phyloP scores from a whole-genome alignment of 1,140 invertebrate species.

The Drosophila orena region DNA sequence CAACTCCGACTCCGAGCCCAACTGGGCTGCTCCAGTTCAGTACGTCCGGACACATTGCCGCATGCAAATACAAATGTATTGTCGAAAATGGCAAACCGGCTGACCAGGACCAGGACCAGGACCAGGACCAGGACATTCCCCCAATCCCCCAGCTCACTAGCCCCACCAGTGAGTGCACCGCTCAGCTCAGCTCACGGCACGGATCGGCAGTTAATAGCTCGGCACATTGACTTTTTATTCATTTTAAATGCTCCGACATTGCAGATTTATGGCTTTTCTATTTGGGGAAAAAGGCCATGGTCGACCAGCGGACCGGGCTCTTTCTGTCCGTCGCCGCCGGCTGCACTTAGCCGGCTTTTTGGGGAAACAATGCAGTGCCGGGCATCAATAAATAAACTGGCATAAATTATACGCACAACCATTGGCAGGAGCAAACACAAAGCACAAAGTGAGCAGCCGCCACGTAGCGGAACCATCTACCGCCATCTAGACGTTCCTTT shows the following conservation, averaged over 20 bases:
- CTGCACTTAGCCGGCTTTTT: conserved; percentile 78
- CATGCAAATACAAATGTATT: conserved; percentile 83
- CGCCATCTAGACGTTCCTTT: conserved; percentile 3
- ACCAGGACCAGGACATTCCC: conserved; percentile 41
- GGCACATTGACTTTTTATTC: conserved; percentile 82
- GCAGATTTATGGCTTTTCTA: conserved; percentile 80
- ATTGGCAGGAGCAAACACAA: conserved; percentile 52
- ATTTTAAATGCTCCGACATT: conserved; percentile 82
- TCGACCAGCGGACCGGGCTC: conserved; percentile 16
- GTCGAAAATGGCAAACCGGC: conserved; percentile 77
- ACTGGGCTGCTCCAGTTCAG: conserved; percentile 53
- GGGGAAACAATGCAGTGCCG: conserved; percentile 68
- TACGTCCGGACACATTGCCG: conserved; percentile 72
- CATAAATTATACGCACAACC: conserved; percentile 79
- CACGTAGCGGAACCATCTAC: conserved; percentile 10
- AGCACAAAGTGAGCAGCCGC: conserved; percentile 38
- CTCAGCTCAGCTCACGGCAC: conserved; percentile 39
- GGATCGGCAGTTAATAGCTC: conserved; percentile 81
- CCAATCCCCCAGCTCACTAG: background rate
- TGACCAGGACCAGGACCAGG: conserved; percentile 56
- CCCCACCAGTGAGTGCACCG: too few relatives aligned
- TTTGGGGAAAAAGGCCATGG: conserved; percentile 62
- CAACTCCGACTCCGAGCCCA: conserved; percentile 31
- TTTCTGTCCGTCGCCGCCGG: conserved; percentile 35
- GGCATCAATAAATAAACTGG: conserved; percentile 80